Evolutionary conservation across 1,140 invertebrate species (phyloP).

Genomic region (Macrosteles quadrilineatus): DNA sequence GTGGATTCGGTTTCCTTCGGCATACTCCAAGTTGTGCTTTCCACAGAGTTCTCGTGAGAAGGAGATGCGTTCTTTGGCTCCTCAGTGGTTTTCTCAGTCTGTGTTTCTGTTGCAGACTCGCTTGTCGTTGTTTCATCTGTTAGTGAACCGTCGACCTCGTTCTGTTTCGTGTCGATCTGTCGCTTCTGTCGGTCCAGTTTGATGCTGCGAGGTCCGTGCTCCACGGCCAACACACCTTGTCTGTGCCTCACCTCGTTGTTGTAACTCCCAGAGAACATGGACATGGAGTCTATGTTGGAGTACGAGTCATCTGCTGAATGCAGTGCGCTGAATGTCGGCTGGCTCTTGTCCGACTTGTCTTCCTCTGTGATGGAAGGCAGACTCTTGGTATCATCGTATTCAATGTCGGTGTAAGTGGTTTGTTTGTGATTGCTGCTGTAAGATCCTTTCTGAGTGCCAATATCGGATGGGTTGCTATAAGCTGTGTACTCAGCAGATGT

Average conservation of each 20-base stretch:
- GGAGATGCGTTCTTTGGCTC: constrained; percentile 45
- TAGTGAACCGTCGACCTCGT: constrained; percentile 40
- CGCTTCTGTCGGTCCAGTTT: constrained; percentile 40
- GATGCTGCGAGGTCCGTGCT: constrained; percentile 55
- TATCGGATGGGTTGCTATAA: constrained; percentile 38
- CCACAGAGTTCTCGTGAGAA: constrained; percentile 38
- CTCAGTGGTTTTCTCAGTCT: constrained; percentile 35
- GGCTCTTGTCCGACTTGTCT: constrained; percentile 39
- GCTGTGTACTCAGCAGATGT: constrained; percentile 34
- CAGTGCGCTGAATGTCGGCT: constrained; percentile 38
- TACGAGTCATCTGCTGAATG: constrained; percentile 28
- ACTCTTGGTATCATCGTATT: constrained; percentile 23
- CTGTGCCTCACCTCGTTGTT: constrained; percentile 34
- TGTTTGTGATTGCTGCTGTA: constrained; percentile 6
- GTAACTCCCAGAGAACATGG: constrained; percentile 36
- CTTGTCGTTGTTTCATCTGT: constrained; percentile 33
- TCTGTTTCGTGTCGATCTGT: constrained; percentile 35
- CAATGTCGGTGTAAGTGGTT: background rate
- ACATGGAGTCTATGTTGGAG: constrained; percentile 25
- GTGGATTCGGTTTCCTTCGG: constrained; percentile 9
- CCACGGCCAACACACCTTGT: constrained; percentile 49
- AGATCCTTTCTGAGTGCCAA: constrained; percentile 32
- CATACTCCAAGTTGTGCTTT: constrained; percentile 18
- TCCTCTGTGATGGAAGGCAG: constrained; percentile 22
- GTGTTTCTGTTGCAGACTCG: constrained; percentile 23